A percentile compares a stretch with the other conserved stretches of the same genome.
These are phyloP conservation scores for Bombus polaris DNA, from an alignment of 1,140 invertebrate genomes.

Conservation along the genomic window DNA sequence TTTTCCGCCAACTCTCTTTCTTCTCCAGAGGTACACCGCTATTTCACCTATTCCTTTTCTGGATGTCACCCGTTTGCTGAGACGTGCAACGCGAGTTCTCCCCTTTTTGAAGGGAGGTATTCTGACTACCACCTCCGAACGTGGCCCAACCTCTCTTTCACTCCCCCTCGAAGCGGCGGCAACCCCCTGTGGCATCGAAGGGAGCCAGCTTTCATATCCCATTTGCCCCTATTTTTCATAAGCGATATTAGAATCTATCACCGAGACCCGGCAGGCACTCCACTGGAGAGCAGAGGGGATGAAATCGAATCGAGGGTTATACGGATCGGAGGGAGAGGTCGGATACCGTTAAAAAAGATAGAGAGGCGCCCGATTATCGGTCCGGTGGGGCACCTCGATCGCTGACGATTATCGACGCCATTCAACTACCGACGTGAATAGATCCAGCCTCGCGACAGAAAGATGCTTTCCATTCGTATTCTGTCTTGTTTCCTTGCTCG, in stretches of 20 bases:
- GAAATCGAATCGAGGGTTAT: slow-evolving; percentile 26
- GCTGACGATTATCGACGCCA: slow-evolving; percentile 76
- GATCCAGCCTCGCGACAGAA: slow-evolving; percentile 57
- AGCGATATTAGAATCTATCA: slow-evolving; percentile 73
- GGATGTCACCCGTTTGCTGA: slow-evolving; percentile 28
- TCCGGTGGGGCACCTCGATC: slow-evolving; percentile 68
- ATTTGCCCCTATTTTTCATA: slow-evolving; percentile 72
- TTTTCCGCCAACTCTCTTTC: background rate
- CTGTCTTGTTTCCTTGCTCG: background rate
- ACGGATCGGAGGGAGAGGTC: slow-evolving; percentile 25
- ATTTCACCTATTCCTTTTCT: slow-evolving; percentile 56
- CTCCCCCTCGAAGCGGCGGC: slow-evolving; percentile 20
- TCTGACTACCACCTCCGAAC: slow-evolving; percentile 4
- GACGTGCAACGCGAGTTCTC: slow-evolving; percentile 39
- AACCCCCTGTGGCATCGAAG: slow-evolving; percentile 56
- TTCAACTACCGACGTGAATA: slow-evolving; percentile 71
- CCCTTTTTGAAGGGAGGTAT: background rate
- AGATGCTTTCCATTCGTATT: slow-evolving; percentile 42
- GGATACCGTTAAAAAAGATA: slow-evolving; percentile 71
- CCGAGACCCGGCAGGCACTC: slow-evolving; percentile 54
- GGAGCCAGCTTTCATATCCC: slow-evolving; percentile 68
- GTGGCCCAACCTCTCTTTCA: background rate
- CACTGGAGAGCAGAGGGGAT: slow-evolving; percentile 26
- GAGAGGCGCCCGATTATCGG: slow-evolving; percentile 66
- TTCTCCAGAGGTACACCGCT: slow-evolving; percentile 44